phyloP scores from a whole-genome alignment of 2,888 invertebrate species.

The Thereva nobilitata region DNA sequence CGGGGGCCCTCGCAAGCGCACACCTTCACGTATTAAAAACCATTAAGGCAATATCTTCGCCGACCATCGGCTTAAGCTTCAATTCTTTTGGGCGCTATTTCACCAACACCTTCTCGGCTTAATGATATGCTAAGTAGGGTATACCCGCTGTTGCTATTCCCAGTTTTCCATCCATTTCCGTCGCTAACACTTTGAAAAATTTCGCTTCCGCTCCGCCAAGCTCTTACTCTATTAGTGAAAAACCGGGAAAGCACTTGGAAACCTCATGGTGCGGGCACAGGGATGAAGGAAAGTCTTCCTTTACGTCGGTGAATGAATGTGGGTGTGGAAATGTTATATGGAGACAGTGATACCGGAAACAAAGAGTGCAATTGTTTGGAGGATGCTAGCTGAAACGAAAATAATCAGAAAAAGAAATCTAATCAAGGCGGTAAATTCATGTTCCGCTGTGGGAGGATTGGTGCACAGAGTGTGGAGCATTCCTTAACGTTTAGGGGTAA shows the following conservation, averaged over 20 bases:
- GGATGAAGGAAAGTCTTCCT: neutral
- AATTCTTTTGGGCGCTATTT: neutral
- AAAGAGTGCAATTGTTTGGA: conserved; percentile 25
- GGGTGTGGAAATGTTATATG: conserved; percentile 22
- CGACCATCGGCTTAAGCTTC: conserved; percentile 24
- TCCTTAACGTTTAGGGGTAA: conserved; percentile 14
- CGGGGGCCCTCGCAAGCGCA: conserved; percentile 15
- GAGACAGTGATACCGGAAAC: conserved; percentile 18
- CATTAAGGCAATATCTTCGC: conserved; percentile 28
- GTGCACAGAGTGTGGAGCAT: neutral
- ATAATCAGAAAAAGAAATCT: conserved; percentile 35
- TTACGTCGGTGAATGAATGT: neutral
- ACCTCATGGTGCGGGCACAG: too few relatives aligned
- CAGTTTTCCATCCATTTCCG: conserved; percentile 24
- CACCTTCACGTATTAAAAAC: conserved; percentile 32
- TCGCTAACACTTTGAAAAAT: too few relatives aligned
- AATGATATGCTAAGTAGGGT: conserved; percentile 40
- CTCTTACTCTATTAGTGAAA: too few relatives aligned
- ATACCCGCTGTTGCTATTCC: conserved; percentile 13
- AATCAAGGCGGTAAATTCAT: conserved; percentile 34
- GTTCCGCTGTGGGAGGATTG: conserved; percentile 5
- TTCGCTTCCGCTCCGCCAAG: too few relatives aligned
- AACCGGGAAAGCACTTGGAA: too few relatives aligned
- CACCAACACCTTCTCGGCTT: conserved; percentile 13
- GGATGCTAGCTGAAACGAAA: conserved; percentile 17